Conservation (phyloP, 2,888 invertebrate genomes). For the Linnaemya vulpina region DNA sequence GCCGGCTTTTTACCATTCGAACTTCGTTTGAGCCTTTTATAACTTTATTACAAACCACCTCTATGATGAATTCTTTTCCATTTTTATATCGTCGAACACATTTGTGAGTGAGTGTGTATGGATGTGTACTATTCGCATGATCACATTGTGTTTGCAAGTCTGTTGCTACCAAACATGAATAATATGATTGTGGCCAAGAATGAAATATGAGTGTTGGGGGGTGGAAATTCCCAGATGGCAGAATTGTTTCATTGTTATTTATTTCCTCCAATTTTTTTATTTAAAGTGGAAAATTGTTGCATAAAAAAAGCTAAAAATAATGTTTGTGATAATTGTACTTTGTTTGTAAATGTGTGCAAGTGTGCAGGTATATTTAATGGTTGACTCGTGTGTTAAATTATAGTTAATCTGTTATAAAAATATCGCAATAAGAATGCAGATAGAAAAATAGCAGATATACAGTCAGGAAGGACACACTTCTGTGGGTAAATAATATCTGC, state of each 20-base stretch:
- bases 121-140: not conserved
- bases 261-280: not conserved
- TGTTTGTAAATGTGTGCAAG: not conserved
- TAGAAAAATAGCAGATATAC: too few species aligned
- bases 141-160: not conserved
- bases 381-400: too few species aligned
- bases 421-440: too few species aligned
- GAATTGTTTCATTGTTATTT: slow-evolving; percentile 19
- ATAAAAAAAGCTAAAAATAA: not conserved
- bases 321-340: not conserved
- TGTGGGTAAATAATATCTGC: too few species aligned
- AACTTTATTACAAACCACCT: not conserved
- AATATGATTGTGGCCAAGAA: slow-evolving; percentile 37
- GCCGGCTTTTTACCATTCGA: slow-evolving; percentile 1
- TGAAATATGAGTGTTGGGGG: slow-evolving; percentile 35
- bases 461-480: too few species aligned
- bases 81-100: too few species aligned
- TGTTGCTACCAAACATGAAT: slow-evolving; percentile 21
- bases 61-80: not conserved
- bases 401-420: too few species aligned
- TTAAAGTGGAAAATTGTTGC: not conserved
- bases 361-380: too few species aligned
- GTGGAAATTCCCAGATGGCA: slow-evolving; percentile 27
- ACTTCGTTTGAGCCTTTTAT: not conserved
- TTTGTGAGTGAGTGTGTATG: not conserved